phyloP scores from a whole-genome alignment of 2,888 invertebrate species.

The Oligia latruncula region DNA sequence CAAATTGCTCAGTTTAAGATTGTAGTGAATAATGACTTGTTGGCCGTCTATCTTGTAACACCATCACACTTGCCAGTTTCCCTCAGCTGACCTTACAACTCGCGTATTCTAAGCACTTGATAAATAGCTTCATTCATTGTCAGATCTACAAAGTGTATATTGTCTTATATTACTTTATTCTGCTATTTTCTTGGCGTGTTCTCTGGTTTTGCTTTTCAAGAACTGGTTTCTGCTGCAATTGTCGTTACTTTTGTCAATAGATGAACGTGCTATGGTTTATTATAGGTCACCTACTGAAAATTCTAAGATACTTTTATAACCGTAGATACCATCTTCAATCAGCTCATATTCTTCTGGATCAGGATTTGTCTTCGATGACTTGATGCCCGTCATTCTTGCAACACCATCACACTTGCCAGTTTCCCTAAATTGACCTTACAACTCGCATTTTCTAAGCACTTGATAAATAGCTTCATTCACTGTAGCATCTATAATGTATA shows the following conservation, averaged over 20 bases:
- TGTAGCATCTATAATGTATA: conserved; percentile 35
- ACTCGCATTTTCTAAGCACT: conserved; percentile 42
- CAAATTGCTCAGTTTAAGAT: conserved; percentile 53
- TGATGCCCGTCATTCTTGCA: conserved; percentile 36
- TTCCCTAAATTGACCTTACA: conserved; percentile 55
- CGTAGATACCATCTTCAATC: neutral
- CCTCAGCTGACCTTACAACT: conserved; percentile 55
- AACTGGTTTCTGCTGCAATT: no score
- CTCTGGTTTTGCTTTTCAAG: neutral
- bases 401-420: conserved; percentile 52
- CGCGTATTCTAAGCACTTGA: conserved; percentile 50
- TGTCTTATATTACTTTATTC: conserved; percentile 41
- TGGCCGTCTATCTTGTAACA: conserved; percentile 51
- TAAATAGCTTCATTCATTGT: conserved; percentile 58
- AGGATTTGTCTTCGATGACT: conserved; percentile 10
- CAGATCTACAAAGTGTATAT: conserved; percentile 30
- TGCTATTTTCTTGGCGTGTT: conserved; percentile 1
- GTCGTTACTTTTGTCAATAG: neutral
- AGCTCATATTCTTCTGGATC: neutral
- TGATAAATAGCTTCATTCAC: conserved; percentile 58
- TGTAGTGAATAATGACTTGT: conserved; percentile 57
- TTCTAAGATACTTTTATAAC: neutral
- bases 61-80: conserved; percentile 56
- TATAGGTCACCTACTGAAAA: neutral
- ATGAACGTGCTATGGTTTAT: neutral